Evolutionary conservation across 2,797 vertebrate species (phyloP), one percentile per base, ranked within the genome.

Genomic region (Gobio occitaniae): DNA sequence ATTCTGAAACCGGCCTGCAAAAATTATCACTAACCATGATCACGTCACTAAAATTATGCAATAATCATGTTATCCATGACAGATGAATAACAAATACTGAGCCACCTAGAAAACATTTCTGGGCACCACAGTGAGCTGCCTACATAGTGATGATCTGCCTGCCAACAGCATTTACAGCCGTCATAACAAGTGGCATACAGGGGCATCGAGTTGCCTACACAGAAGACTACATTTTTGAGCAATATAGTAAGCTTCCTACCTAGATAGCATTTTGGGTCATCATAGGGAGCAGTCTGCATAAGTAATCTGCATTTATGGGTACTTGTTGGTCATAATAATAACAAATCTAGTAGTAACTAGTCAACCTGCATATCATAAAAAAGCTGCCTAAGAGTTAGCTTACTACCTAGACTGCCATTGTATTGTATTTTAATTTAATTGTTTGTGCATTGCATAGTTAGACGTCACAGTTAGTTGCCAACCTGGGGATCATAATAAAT

Each of bases 61-160:
- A 72, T 72, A 48, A 72, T 48, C 70, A 48, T 48, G 7, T 72
- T 48, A 25, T 13, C 69, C n/a, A 47, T 71, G 69, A 16, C 69
- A 47, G 69, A 71, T 71, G 44, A 48, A 71, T 29, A 71, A 29
- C 44, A 50, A 74, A 74, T 32, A 74, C 47, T 2, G 15, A 74
- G 15, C 59, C 10, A 17, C n/a, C 59, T 61, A n/a, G n/a, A 61
- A 25, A 61, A 61, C 59, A 61, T 61, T 61, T 61, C 59, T 61
- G n/a, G 59, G n/a, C 59, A 25, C 9, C 59, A 59, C 56, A 61
- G n/a, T n/a, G 56, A 59, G 21, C 56, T 59, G 56, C 63, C 6
- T 66, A 68, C 65, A 38, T 66, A 17, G 65, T 17, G 32, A 54
- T 12, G 59, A 63, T 63, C 74, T 59, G 52, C 52, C 72, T 32